These are phyloP conservation scores for Drosophila differens DNA, from an alignment of 2,888 invertebrate genomes.

Conservation along the genomic window DNA sequence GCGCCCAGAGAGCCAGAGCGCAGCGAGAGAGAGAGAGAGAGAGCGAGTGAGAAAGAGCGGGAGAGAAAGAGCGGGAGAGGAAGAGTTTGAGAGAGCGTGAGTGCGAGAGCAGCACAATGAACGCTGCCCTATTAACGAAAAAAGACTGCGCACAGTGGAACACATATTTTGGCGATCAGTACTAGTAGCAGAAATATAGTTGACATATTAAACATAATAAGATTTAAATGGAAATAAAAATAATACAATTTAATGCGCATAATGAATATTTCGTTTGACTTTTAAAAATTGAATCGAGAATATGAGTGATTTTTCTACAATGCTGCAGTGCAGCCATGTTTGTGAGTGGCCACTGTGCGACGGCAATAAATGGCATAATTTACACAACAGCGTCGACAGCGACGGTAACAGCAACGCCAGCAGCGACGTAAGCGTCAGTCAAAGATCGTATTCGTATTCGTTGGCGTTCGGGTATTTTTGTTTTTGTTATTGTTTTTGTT, in stretches of 20 bases:
- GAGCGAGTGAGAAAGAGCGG: neutral
- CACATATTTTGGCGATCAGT: neutral
- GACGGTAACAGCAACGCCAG: constrained; percentile 15
- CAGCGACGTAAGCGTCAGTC: constrained; percentile 33
- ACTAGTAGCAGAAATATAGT: neutral
- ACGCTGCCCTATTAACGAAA: constrained; percentile 45
- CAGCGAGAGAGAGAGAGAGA: constrained; percentile 16
- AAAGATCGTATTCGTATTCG: constrained; percentile 58
- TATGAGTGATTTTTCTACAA: neutral
- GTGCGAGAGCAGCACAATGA: constrained; percentile 4
- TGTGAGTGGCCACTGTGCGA: constrained; percentile 40
- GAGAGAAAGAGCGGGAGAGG: constrained; percentile 7
- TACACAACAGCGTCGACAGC: constrained; percentile 68
- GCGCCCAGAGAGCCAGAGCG: constrained; percentile 27
- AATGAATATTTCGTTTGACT: neutral
- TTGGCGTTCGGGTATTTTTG: constrained; percentile 48
- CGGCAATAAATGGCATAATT: constrained; percentile 69
- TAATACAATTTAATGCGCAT: neutral
- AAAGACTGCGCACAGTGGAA: constrained; percentile 35
- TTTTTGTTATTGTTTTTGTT: constrained; percentile 43
- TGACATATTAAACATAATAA: neutral
- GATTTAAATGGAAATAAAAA: neutral
- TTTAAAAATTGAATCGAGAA: neutral
- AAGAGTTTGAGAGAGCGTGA: constrained; percentile 1
- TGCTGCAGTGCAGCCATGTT: neutral